Percentiles rank a stretch among this genome's conserved stretches.
phyloP scores from a whole-genome alignment of 2,797 vertebrate species.

The Cichlasoma orientale region DNA sequence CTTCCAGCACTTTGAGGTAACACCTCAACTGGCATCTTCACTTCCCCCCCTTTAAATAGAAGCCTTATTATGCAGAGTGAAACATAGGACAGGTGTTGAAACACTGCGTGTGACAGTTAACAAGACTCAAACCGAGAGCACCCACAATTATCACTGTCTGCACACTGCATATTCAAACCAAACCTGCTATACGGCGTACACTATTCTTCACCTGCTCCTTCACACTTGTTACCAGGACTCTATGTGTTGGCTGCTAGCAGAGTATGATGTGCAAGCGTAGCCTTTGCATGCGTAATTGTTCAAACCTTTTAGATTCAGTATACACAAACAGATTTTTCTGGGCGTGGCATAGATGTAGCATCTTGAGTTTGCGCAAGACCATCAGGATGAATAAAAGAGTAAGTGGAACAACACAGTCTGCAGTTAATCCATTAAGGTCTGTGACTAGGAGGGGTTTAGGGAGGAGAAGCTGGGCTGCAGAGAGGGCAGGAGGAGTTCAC shows the following conservation, averaged over 20 bases:
- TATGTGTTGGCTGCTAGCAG: slow-evolving; percentile 8
- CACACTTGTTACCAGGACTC: slow-evolving; percentile 34
- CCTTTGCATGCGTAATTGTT: background rate
- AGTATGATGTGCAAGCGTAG: background rate
- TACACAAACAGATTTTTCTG: slow-evolving; percentile 8
- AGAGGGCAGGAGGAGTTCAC: slow-evolving; percentile 72
- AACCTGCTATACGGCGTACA: slow-evolving; percentile 48
- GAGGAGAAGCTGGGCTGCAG: slow-evolving; percentile 60
- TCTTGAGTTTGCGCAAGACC: slow-evolving; percentile 8
- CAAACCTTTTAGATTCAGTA: slow-evolving; percentile 4
- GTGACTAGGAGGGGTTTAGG: slow-evolving; percentile 60
- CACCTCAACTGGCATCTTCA: slow-evolving; percentile 70
- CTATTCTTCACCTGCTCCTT: slow-evolving; percentile 40
- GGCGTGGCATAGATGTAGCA: slow-evolving; percentile 31
- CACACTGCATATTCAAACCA: slow-evolving; percentile 69
- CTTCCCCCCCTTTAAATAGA: slow-evolving; percentile 79
- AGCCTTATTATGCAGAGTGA: slow-evolving; percentile 79
- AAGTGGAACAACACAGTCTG: slow-evolving; percentile 40
- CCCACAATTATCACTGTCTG: slow-evolving; percentile 80
- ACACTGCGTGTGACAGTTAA: slow-evolving; percentile 72
- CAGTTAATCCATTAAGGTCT: slow-evolving; percentile 70
- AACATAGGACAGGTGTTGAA: slow-evolving; percentile 79
- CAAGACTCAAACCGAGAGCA: slow-evolving; percentile 70
- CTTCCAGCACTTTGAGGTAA: slow-evolving; percentile 70
- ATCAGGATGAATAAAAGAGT: slow-evolving; percentile 12